These are phyloP conservation scores for Lycodopsis pacificus DNA, from an alignment of 2,797 vertebrate species.

Conservation along the genomic window DNA sequence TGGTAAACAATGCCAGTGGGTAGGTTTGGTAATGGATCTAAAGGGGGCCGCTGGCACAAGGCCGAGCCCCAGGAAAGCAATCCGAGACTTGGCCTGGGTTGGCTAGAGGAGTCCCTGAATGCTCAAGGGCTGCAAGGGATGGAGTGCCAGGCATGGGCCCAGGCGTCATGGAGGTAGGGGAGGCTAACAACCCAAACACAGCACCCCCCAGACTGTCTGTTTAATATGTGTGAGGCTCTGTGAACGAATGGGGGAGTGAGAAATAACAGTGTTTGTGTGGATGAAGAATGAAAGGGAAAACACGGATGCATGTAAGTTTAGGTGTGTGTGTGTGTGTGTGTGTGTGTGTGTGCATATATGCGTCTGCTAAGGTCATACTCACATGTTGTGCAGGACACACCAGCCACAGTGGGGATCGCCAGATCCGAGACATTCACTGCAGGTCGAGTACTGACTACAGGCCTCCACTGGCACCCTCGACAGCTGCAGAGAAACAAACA, in stretches of 20 bases:
- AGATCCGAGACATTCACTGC: constrained; percentile 91
- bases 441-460: constrained; percentile 92
- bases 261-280: constrained; percentile 10
- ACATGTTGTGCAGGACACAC: constrained; percentile 98
- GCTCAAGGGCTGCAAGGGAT: constrained; percentile 48
- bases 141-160: constrained; percentile 58
- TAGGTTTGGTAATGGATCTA: constrained; percentile 83
- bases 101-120: constrained; percentile 49
- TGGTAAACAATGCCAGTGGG: constrained; percentile 83
- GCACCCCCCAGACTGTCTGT: constrained; percentile 19
- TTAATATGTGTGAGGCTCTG: constrained; percentile 10
- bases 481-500: constrained; percentile 81
- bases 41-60: constrained; percentile 69
- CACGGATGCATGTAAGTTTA: background rate
- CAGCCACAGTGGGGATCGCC: constrained; percentile 98
- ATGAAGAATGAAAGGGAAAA: background rate
- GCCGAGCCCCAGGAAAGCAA: constrained; percentile 75
- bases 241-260: background rate
- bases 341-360: background rate
- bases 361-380: constrained; percentile 77
- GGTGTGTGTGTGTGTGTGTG: background rate
- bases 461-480: constrained; percentile 95
- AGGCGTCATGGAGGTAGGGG: constrained; percentile 53
- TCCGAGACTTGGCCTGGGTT: constrained; percentile 54
- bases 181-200: constrained; percentile 50